Conservation (phyloP, 2,113 vertebrate genomes). For the Corythaeola cristata region DNA sequence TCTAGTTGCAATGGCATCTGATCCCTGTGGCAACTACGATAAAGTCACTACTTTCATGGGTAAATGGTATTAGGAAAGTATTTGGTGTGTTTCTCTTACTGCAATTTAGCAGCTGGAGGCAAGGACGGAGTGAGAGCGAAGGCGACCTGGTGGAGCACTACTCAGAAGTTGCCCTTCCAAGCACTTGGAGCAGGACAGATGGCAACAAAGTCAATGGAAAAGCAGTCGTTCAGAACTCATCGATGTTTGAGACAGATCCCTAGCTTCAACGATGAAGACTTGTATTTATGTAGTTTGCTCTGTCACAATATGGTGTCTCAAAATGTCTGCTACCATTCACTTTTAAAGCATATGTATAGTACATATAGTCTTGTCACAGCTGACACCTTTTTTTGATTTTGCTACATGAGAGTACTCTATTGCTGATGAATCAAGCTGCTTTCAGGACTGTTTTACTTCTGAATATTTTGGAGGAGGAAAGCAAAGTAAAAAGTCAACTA, state of each 20-base stretch:
- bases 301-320: slow-evolving; percentile 18
- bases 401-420: neutral
- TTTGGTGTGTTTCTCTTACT: neutral
- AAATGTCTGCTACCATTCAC: slow-evolving; percentile 44
- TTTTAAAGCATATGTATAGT: slow-evolving; percentile 20
- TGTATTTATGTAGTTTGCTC: slow-evolving; percentile 14
- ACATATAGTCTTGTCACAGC: slow-evolving; percentile 14
- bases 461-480: slow-evolving; percentile 10
- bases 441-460: slow-evolving; percentile 16
- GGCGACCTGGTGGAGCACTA: neutral
- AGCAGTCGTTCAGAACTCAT: neutral
- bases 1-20: neutral
- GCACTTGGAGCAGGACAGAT: neutral
- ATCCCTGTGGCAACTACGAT: neutral
- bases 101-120: neutral
- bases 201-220: neutral
- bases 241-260: neutral
- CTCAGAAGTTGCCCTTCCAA: neutral
- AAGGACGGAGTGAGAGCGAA: neutral
- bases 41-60: neutral
- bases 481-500: neutral
- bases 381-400: slow-evolving; percentile 52
- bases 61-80: neutral
- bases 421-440: slow-evolving; percentile 38
- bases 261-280: neutral